Base-by-base conservation (phyloP, 1,140 invertebrate genomes). In the Calephelis nemesis region DNA sequence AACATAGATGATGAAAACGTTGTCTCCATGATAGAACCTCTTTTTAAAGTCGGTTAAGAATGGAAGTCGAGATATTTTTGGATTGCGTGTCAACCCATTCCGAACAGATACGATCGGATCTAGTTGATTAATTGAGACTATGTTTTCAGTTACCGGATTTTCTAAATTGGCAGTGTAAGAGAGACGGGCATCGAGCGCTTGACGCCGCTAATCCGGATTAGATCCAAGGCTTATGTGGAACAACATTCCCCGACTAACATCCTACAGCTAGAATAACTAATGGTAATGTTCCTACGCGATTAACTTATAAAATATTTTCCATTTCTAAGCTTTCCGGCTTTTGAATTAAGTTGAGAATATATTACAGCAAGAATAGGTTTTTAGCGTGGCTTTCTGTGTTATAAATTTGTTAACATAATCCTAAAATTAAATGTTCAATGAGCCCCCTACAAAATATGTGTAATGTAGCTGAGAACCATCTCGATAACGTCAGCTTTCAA, bases 131-230 rank as follows among this genome's bases (percentile, higher is more conserved):
- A 77, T 77, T 60, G 72, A 65, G 66, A 70, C 71, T 72, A 73
- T 71, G 72, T 75, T 77, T 75, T 77, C 72, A 77, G 73, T 77
- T 70, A 72, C 65, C 63, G 66, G 72, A 75, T 77, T 73, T 75
- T 76, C 73, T 69, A 75, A 78, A 73, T 76, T 75, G 76, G 76
- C 71, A 74, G 76, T 73, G 70, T 76, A 72, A 73, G 75, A 73
- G 68, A 76, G 74, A 73, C 74, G 72, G 65, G 62, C 68, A 54
- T 52, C 63, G 63, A 62, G 58, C 60, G 68, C 70, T 74, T 77
- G 75, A 70, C 68, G 70, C 68, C 65, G 65, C 70, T 80, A 76
- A 80, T 71, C 74, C 71, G 74, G 74, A 69, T 76, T 75, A 74
- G 72, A 71, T 76, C 67, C 58, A 48, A 58, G 48, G 69, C 72